phyloP scores from a whole-genome alignment of 1,140 invertebrate species.

The Lasioglossum baleicum region DNA sequence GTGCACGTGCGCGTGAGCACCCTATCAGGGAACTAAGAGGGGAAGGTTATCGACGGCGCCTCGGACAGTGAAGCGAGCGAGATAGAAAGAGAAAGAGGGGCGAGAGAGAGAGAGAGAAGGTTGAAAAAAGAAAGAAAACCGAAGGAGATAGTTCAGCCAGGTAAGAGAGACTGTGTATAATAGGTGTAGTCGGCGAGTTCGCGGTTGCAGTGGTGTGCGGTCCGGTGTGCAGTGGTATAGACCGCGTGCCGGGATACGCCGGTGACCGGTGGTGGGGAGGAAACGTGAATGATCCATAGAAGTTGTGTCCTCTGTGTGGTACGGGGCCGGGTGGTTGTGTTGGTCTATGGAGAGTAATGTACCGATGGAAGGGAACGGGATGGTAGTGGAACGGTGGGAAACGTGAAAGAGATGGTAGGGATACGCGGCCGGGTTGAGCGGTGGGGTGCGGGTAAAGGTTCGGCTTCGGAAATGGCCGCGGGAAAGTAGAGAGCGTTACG shows the following conservation, averaged over 20 bases:
- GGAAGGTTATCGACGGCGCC: slow-evolving; percentile 47
- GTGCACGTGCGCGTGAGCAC: slow-evolving; percentile 57
- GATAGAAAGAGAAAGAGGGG: not conserved
- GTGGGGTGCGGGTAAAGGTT: slow-evolving; percentile 47
- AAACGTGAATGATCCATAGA: slow-evolving; percentile 78
- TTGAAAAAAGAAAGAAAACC: not conserved
- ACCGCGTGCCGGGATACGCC: slow-evolving; percentile 35
- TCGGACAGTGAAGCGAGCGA: slow-evolving; percentile 39
- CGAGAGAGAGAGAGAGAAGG: slow-evolving; percentile 5
- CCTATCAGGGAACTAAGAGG: slow-evolving; percentile 29
- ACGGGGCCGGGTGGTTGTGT: not conserved
- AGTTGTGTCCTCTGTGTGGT: slow-evolving; percentile 39
- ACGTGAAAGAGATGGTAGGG: slow-evolving; percentile 43
- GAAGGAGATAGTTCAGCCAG: slow-evolving; percentile 11
- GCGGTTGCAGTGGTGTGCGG: not conserved
- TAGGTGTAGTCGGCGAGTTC: not conserved
- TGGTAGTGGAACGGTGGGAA: slow-evolving; percentile 57
- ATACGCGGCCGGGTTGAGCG: slow-evolving; percentile 39
- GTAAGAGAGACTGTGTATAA: not conserved
- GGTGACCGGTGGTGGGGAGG: slow-evolving; percentile 64
- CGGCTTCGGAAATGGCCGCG: slow-evolving; percentile 78
- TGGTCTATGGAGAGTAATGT: not conserved
- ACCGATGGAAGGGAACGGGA: slow-evolving; percentile 30
- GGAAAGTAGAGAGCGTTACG: slow-evolving; percentile 76
- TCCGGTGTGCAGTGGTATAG: slow-evolving; percentile 9